These are phyloP conservation scores for Equus quagga DNA, from an alignment of 2,113 vertebrate genomes.

Conservation along the genomic window DNA sequence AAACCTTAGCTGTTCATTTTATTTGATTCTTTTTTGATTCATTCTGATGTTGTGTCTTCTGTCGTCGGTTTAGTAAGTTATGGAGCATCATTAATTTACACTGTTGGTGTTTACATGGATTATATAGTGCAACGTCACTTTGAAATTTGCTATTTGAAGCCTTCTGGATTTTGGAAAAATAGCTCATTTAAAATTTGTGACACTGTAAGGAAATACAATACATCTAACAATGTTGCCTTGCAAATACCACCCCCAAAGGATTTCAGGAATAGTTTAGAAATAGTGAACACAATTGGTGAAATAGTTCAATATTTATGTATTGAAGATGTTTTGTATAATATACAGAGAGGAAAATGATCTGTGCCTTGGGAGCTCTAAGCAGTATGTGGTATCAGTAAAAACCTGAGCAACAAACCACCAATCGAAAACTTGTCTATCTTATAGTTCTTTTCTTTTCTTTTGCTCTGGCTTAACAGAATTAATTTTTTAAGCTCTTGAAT, in stretches of 20 bases:
- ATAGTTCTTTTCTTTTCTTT: slow-evolving; percentile 44
- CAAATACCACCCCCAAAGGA: not conserved
- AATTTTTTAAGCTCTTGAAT: not conserved
- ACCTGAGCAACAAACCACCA: not conserved
- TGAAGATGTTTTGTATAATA: slow-evolving; percentile 39
- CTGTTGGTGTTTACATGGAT: slow-evolving; percentile 5
- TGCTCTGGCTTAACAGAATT: slow-evolving; percentile 29
- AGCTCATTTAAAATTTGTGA: slow-evolving; percentile 52
- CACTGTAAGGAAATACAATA: not conserved
- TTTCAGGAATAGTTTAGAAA: slow-evolving; percentile 48
- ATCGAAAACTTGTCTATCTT: slow-evolving; percentile 11
- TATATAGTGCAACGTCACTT: slow-evolving; percentile 35
- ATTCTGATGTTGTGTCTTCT: not conserved
- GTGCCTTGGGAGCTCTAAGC: not conserved
- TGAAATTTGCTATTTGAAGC: not conserved
- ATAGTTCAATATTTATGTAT: not conserved
- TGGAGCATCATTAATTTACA: not conserved
- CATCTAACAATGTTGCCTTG: not conserved
- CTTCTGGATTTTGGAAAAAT: slow-evolving; percentile 48
- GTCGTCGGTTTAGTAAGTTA: slow-evolving; percentile 23
- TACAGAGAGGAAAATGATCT: not conserved
- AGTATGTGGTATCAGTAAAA: slow-evolving; percentile 45
- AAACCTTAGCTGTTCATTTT: slow-evolving; percentile 45
- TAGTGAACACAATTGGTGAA: not conserved
- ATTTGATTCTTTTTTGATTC: slow-evolving; percentile 27